phyloP scores from a whole-genome alignment of 2,888 invertebrate species.

The Callinectes sapidus region DNA sequence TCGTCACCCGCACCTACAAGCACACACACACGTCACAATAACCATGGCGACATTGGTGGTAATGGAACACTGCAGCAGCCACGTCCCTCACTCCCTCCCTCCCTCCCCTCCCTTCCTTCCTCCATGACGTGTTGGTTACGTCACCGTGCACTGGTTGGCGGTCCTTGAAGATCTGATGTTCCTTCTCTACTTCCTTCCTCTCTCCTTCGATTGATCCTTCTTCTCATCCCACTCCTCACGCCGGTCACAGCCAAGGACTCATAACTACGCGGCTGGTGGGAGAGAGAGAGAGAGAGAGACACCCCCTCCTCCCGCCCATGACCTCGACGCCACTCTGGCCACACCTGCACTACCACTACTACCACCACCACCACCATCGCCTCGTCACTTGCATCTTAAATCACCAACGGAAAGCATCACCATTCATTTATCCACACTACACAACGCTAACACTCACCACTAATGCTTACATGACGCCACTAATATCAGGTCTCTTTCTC shows the following conservation, averaged over 20 bases:
- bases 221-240: not conserved
- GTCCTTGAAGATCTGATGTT: not conserved
- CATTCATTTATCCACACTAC: not conserved
- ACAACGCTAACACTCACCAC: not conserved
- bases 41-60: not conserved
- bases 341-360: not conserved
- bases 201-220: not conserved
- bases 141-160: not conserved
- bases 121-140: not conserved
- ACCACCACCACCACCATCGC: not conserved
- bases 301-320: not conserved
- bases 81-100: too few relatives aligned
- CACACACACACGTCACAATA: not conserved
- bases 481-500: not conserved
- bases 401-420: not conserved
- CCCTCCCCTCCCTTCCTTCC: too few relatives aligned
- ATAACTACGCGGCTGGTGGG: not conserved
- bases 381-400: not conserved
- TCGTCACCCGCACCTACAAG: not conserved
- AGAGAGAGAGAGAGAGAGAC: too few relatives aligned
- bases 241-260: constrained; percentile 14
- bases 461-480: not conserved
- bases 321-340: not conserved
- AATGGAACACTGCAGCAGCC: not conserved
- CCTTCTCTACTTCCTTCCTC: constrained; percentile 15